Base-by-base conservation (phyloP, 2,888 invertebrate genomes). In the Yponomeuta cagnagella region DNA sequence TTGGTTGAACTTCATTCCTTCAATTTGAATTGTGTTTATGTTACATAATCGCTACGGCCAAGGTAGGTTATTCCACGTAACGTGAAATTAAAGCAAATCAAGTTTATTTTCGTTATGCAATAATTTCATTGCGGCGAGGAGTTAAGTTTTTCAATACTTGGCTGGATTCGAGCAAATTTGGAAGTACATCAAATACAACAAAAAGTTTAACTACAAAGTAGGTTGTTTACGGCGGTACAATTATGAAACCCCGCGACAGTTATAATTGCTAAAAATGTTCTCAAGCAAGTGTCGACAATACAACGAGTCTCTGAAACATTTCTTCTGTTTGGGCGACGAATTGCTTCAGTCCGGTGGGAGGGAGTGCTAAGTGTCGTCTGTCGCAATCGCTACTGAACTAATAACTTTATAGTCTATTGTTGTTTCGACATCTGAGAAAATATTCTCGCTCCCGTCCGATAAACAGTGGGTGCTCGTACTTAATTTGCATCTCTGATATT, bases 341-440 rank as follows among this genome's bases (percentile, higher is more conserved):
- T 68, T 52, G 68, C 68, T 52, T 30, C 65, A 65, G 65, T 15
- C 52, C 52, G 33, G 68, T 52, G 31, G 52, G 68, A 33, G 31
- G 68, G 68, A 48, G 68, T 52, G 68, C 31, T 58, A 64, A 72
- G 72, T 48, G 72, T 64, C 64, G 72, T 65, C 72, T 63, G 73
- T 73, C 70, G 76, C 74, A 77, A 78, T 74, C 67, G 67, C 71
- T 70, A 72, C 71, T 72, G 72, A 75, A 73, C 75, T 75, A 75
- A 76, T 76, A 76, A 76, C 75, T 76, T 74, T 74, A 74, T 73
- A 73, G 74, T 72, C 75, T 73, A 76, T 77, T 76, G 76, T 76
- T 73, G 72, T 74, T 74, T 78, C 80, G 75, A 78, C 77, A 81
- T 74, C 74, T 75, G 76, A 76, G 77, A 79, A 78, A 77, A 73